These are phyloP conservation scores for Baryphthengus martii DNA, from an alignment of 2,113 vertebrate species.

Conservation along the genomic window DNA sequence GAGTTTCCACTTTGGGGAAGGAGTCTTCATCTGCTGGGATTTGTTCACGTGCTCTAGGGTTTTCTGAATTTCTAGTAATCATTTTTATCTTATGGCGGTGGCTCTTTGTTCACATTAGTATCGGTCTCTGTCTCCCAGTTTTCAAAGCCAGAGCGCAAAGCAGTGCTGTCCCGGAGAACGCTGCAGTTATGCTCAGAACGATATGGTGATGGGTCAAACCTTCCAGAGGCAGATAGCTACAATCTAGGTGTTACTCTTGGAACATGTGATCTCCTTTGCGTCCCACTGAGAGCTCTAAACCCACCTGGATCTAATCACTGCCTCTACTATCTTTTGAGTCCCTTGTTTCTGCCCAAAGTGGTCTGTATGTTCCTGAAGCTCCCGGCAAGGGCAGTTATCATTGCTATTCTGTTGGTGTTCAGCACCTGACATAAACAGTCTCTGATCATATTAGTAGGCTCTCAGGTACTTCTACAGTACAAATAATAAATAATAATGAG, in stretches of 20 bases:
- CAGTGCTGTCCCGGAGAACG: neutral
- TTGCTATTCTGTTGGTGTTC: conserved; percentile 36
- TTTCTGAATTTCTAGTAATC: neutral
- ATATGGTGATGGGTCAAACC: neutral
- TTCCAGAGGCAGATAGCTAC: neutral
- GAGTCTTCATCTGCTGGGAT: neutral
- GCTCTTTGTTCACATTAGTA: neutral
- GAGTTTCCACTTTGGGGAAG: neutral
- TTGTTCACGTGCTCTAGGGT: neutral
- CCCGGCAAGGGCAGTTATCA: conserved; percentile 14
- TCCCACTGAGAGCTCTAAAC: neutral
- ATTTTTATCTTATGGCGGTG: neutral
- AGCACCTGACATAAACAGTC: conserved; percentile 10
- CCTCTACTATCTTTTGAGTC: neutral
- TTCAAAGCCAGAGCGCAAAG: neutral
- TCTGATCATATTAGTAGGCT: conserved; percentile 42
- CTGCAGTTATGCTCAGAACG: neutral
- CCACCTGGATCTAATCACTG: neutral
- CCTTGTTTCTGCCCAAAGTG: neutral
- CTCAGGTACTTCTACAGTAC: neutral
- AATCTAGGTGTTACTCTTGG: accelerated
- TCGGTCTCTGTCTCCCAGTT: neutral
- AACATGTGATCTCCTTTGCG: neutral
- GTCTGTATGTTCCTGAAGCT: neutral
- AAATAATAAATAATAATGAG: conserved; percentile 62